These are phyloP conservation scores for Eufriesea mexicana DNA, from an alignment of 1,140 invertebrate species.

Conservation along the genomic window DNA sequence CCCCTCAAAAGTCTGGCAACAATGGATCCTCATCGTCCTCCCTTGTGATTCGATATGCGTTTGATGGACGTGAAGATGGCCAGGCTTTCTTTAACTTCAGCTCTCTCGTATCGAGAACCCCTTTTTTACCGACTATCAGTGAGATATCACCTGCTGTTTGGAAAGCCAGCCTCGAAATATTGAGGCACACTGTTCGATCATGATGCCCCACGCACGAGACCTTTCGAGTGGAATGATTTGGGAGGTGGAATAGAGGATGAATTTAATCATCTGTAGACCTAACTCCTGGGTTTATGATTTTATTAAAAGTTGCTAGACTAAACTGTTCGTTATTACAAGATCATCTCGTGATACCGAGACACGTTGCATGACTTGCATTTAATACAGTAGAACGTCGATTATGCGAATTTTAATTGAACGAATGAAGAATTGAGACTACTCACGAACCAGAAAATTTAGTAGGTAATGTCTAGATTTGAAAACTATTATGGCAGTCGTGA, in stretches of 20 bases:
- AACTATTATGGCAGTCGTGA: too few relatives aligned
- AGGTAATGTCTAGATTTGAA: too few relatives aligned
- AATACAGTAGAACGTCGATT: too few relatives aligned
- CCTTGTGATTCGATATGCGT: constrained; percentile 65
- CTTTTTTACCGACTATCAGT: constrained; percentile 60
- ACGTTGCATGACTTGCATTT: too few relatives aligned
- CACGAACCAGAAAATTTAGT: too few relatives aligned
- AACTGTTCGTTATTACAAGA: too few relatives aligned
- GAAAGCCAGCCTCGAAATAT: constrained; percentile 64
- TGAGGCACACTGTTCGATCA: background rate
- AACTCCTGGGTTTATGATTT: background rate
- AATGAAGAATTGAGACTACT: too few relatives aligned
- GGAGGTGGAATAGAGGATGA: background rate
- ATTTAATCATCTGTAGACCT: background rate
- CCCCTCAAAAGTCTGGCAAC: constrained; percentile 51
- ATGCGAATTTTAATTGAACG: too few relatives aligned
- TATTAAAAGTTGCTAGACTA: background rate
- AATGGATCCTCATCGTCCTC: constrained; percentile 65
- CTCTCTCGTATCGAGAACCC: constrained; percentile 21
- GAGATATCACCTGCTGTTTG: constrained; percentile 68
- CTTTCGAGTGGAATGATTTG: background rate
- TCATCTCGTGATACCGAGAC: too few relatives aligned
- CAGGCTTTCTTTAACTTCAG: constrained; percentile 59
- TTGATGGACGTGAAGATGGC: constrained; percentile 66
- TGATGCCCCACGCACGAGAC: background rate